Evolutionary conservation across 2,888 invertebrate genomes (phyloP).

Genomic region (Oxycera nigricornis): DNA sequence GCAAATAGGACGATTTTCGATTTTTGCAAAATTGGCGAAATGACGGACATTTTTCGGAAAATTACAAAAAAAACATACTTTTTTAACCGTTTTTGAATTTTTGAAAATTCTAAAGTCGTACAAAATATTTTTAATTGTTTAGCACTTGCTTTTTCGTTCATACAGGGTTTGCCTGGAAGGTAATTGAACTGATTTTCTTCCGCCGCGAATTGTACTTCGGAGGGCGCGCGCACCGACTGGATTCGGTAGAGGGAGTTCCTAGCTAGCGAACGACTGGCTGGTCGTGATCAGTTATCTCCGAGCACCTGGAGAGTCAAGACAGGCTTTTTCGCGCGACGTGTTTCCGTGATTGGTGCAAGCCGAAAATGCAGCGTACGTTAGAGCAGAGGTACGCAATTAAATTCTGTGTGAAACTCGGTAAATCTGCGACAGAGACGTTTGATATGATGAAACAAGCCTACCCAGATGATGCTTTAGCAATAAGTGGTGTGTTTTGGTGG

Average conservation of each 20-base stretch:
- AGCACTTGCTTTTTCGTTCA: no score
- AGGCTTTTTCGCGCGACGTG: neutral
- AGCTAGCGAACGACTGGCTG: conserved; percentile 8
- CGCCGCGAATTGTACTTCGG: neutral
- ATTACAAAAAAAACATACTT: no score
- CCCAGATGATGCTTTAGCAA: neutral
- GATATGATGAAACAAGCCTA: conserved; percentile 10
- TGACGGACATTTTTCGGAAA: no score
- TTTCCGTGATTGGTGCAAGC: conserved; percentile 17
- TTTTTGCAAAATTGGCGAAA: no score
- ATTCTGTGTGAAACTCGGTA: conserved; percentile 14
- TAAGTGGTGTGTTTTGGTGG: conserved; percentile 2
- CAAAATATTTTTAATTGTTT: no score
- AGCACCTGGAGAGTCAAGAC: conserved; percentile 11
- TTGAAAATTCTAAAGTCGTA: no score
- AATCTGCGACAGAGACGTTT: conserved; percentile 12
- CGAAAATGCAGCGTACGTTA: neutral
- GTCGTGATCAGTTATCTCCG: neutral
- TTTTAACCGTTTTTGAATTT: no score
- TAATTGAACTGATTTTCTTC: conserved; percentile 2
- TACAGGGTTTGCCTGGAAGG: conserved; percentile 9
- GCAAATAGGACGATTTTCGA: no score
- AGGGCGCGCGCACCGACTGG: neutral
- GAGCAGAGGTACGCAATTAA: neutral
- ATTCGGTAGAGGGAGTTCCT: conserved; percentile 1